phyloP scores from a whole-genome alignment of 2,888 invertebrate genomes.

The Taphrorychus bicolor region DNA sequence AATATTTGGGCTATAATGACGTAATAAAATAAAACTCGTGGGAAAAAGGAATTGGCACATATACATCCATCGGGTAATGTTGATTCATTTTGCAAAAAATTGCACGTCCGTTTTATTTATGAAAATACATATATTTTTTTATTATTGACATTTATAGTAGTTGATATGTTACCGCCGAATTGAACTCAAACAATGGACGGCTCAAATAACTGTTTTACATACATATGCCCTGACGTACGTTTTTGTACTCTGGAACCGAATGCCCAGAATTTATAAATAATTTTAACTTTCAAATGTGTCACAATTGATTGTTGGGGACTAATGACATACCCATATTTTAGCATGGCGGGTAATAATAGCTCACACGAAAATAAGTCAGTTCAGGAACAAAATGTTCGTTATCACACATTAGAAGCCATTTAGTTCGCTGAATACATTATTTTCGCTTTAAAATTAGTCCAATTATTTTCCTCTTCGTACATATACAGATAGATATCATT shows the following conservation, averaged over 20 bases:
- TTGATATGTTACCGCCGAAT: too few relatives aligned
- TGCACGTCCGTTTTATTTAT: too few relatives aligned
- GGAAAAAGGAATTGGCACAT: background rate
- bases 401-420: conserved; percentile 18
- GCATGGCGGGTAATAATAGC: conserved; percentile 35
- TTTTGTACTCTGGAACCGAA: conserved; percentile 13
- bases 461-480: background rate
- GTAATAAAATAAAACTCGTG: too few relatives aligned
- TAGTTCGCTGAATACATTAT: background rate
- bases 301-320: conserved; percentile 40
- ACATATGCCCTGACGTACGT: conserved; percentile 14
- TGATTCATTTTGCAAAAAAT: too few relatives aligned
- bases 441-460: background rate
- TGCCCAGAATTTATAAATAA: conserved; percentile 27
- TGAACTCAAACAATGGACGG: conserved; percentile 22
- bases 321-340: conserved; percentile 40
- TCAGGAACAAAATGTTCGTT: conserved; percentile 39
- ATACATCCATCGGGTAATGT: too few relatives aligned
- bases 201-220: conserved; percentile 17
- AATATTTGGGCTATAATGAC: background rate
- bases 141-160: too few relatives aligned
- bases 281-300: conserved; percentile 37
- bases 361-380: conserved; percentile 30
- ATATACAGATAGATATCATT: background rate
- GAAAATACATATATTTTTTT: too few relatives aligned